phyloP scores from a whole-genome alignment of 1,140 invertebrate genomes.

The Cotesia glomerata region DNA sequence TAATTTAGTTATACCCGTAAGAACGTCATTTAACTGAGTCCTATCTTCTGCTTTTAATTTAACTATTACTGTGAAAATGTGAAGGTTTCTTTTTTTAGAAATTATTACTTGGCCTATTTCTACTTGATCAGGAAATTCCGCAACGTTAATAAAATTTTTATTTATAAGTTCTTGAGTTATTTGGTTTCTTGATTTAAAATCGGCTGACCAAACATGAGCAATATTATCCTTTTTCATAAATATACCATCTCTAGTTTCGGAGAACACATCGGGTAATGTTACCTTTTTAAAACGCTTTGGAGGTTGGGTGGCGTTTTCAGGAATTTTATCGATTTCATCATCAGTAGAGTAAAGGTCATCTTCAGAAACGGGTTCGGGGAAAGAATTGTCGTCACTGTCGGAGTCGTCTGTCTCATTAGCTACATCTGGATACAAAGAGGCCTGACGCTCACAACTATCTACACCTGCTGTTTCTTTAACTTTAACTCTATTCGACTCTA shows the following conservation, averaged over 20 bases:
- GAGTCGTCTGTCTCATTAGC: no score
- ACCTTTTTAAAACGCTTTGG: neutral
- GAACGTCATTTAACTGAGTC: neutral
- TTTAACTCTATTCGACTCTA: neutral
- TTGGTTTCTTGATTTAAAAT: neutral
- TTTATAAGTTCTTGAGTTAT: neutral
- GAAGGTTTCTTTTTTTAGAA: neutral
- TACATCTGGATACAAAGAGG: neutral
- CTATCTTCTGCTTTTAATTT: neutral
- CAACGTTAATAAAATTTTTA: neutral
- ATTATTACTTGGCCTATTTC: neutral
- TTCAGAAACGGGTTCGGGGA: neutral
- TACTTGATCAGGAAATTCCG: neutral
- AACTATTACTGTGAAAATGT: neutral
- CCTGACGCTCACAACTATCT: neutral
- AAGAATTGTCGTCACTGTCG: neutral
- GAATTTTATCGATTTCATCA: neutral
- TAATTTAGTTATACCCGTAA: neutral
- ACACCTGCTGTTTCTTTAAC: neutral
- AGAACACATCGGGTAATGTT: neutral
- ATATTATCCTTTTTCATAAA: slow-evolving; percentile 11
- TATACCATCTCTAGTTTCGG: slow-evolving; percentile 8
- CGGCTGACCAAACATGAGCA: neutral
- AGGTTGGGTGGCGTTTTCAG: neutral
- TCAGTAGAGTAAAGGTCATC: neutral